phyloP scores from a whole-genome alignment of 2,797 vertebrate genomes.

The Aphelocoma californica region DNA sequence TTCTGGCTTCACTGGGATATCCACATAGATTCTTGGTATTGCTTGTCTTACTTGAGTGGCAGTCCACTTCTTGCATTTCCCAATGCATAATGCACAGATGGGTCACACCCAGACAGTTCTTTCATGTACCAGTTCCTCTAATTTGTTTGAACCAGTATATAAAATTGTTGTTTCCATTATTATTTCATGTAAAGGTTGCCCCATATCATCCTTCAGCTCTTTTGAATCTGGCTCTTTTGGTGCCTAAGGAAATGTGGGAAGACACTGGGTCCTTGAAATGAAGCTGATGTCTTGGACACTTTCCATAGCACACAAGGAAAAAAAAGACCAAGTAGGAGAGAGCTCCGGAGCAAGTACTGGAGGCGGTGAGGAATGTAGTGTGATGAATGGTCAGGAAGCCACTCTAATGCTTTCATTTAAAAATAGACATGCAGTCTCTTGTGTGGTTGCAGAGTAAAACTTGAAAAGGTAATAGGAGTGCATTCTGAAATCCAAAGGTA shows the following conservation, averaged over 20 bases:
- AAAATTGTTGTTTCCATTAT: not conserved
- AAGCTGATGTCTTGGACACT: not conserved
- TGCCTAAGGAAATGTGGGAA: not conserved
- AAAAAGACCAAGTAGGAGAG: not conserved
- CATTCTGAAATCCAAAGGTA: slow-evolving; percentile 25
- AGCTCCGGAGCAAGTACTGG: not conserved
- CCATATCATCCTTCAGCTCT: not conserved
- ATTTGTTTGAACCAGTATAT: not conserved
- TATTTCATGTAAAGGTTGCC: not conserved
- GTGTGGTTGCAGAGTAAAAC: slow-evolving; percentile 5
- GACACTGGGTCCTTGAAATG: not conserved
- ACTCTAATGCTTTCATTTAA: not conserved
- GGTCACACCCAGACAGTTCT: not conserved
- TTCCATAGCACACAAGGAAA: not conserved
- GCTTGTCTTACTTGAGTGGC: not conserved
- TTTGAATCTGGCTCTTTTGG: not conserved
- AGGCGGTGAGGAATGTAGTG: not conserved
- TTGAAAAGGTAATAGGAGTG: not conserved
- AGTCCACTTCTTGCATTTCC: not conserved
- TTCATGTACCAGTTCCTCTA: not conserved
- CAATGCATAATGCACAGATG: not conserved
- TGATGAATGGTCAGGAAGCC: slow-evolving; percentile 40
- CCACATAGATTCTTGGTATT: not conserved
- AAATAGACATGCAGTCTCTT: slow-evolving; percentile 5
- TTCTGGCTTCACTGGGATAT: not conserved